These are phyloP conservation scores for Phytoseiulus persimilis DNA, from an alignment of 2,888 invertebrate species.

Conservation along the genomic window DNA sequence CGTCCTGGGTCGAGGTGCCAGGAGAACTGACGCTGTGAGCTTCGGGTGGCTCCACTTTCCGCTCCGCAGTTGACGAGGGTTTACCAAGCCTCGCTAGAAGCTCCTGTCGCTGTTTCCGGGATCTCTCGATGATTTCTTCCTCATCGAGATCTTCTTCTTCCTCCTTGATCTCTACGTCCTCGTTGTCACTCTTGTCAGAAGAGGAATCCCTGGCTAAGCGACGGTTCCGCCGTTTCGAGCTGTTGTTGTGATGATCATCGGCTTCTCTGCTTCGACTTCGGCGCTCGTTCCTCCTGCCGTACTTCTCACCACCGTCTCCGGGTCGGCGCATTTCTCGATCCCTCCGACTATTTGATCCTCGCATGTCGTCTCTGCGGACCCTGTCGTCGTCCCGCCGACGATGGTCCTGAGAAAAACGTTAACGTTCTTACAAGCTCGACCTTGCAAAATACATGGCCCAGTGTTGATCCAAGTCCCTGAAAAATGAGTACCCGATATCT, in stretches of 20 bases:
- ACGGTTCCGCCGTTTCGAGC: slow-evolving; percentile 41
- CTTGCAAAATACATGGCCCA: too few relatives aligned
- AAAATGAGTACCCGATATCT: slow-evolving; percentile 26
- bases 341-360: slow-evolving; percentile 42
- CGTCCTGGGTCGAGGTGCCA: slow-evolving; percentile 32
- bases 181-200: slow-evolving; percentile 41
- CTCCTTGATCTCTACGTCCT: slow-evolving; percentile 61
- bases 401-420: slow-evolving; percentile 8
- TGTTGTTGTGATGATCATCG: slow-evolving; percentile 43
- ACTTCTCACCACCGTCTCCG: slow-evolving; percentile 42
- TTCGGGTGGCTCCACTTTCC: slow-evolving; percentile 40
- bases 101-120: slow-evolving; percentile 77
- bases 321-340: slow-evolving; percentile 44
- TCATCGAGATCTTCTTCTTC: slow-evolving; percentile 74
- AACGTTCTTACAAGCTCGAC: background rate
- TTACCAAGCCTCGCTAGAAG: slow-evolving; percentile 58
- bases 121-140: slow-evolving; percentile 78
- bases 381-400: slow-evolving; percentile 49
- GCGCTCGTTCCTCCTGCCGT: slow-evolving; percentile 40
- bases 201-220: slow-evolving; percentile 43
- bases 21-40: slow-evolving; percentile 39
- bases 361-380: slow-evolving; percentile 47
- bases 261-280: slow-evolving; percentile 40
- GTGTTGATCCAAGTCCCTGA: too few relatives aligned
- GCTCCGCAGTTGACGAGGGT: slow-evolving; percentile 38